phyloP scores from a whole-genome alignment of 2,113 vertebrate genomes.

The Crypturellus undulatus region DNA sequence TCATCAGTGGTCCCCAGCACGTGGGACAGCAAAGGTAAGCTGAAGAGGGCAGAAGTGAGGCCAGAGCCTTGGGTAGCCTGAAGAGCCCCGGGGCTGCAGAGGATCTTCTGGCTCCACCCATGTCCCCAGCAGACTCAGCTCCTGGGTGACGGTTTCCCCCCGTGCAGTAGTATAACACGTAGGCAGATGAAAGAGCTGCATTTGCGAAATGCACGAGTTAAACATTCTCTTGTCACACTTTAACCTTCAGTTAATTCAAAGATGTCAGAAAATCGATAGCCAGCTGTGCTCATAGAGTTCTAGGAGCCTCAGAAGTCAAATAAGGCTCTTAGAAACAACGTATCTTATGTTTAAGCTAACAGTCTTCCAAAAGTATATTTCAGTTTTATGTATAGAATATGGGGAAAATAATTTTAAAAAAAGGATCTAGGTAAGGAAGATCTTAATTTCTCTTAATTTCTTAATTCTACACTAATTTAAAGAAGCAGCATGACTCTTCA shows the following conservation, averaged over 20 bases:
- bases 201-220: slow-evolving; percentile 44
- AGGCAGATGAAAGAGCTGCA: slow-evolving; percentile 58
- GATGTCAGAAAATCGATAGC: slow-evolving; percentile 24
- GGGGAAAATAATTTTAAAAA: background rate
- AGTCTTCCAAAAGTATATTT: background rate
- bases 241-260: slow-evolving; percentile 56
- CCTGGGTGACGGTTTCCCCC: background rate
- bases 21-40: too few species aligned
- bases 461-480: rapidly evolving
- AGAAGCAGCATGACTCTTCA: background rate
- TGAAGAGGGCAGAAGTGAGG: background rate
- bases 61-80: background rate
- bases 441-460: background rate
- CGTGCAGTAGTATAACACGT: background rate
- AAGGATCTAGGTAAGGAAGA: background rate
- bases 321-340: background rate
- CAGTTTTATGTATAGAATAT: background rate
- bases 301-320: background rate
- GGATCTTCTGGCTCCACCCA: background rate
- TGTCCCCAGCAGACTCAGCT: background rate
- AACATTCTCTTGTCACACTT: slow-evolving; percentile 53
- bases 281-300: background rate
- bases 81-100: background rate
- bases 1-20: too few species aligned
- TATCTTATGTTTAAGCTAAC: background rate